Conservation (phyloP, 2,888 invertebrate genomes). For the Andrena chrysosceles region DNA sequence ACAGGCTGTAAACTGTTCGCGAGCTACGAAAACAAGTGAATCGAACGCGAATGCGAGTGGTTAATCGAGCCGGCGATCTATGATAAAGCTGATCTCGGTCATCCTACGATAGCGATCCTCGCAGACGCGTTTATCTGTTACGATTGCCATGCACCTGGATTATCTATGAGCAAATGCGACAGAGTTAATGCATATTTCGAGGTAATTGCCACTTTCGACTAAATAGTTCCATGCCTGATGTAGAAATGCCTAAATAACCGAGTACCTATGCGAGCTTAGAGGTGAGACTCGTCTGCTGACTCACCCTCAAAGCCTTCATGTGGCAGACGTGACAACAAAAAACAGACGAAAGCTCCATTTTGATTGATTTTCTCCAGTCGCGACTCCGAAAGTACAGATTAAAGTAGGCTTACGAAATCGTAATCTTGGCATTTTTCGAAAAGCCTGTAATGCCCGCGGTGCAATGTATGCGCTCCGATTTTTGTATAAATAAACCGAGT, state of each 20-base stretch:
- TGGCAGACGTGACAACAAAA: neutral
- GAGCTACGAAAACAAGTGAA: neutral
- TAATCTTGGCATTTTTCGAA: constrained; percentile 8
- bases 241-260: too few species aligned
- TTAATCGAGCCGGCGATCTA: constrained; percentile 7
- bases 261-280: too few species aligned
- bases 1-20: neutral
- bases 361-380: constrained; percentile 27
- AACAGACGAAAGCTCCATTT: neutral
- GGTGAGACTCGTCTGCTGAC: neutral
- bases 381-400: neutral
- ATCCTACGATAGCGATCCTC: neutral
- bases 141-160: neutral
- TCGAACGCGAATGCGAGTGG: neutral
- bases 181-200: too few species aligned
- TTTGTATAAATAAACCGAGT: constrained; percentile 56
- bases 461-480: neutral
- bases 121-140: neutral
- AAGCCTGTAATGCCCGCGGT: too few species aligned
- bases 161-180: neutral
- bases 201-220: too few species aligned
- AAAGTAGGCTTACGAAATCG: neutral
- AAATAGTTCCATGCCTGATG: too few species aligned
- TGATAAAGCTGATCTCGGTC: constrained; percentile 18
- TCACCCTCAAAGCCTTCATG: neutral